A percentile compares a stretch with the other conserved stretches of the same genome.
These are phyloP conservation scores for Progne subis DNA, from an alignment of 2,113 vertebrate genomes.

Conservation along the genomic window DNA sequence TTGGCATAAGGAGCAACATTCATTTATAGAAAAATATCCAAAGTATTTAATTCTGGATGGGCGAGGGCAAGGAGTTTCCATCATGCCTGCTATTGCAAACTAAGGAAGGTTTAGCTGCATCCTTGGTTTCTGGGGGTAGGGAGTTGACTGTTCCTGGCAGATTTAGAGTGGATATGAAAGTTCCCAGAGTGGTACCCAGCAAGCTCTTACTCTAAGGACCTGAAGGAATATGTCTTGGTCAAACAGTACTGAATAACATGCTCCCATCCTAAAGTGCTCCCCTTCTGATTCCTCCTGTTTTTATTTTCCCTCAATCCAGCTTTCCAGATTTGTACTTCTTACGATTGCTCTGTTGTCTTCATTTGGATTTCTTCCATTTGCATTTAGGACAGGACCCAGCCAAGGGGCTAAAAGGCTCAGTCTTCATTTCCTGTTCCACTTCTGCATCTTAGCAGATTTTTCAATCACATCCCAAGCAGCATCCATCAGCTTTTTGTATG, in stretches of 20 bases:
- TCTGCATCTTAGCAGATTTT: constrained; percentile 20
- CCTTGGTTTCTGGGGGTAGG: rapidly evolving
- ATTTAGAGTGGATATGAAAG: neutral
- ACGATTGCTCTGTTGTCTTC: rapidly evolving
- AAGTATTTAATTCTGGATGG: neutral
- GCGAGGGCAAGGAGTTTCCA: neutral
- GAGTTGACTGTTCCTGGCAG: neutral
- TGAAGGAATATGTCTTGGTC: neutral
- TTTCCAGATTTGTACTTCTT: neutral
- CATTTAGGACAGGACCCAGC: neutral
- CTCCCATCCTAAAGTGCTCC: neutral
- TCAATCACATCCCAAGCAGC: neutral
- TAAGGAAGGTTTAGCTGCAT: neutral
- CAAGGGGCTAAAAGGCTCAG: neutral
- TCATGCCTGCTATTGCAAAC: neutral
- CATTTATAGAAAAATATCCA: neutral
- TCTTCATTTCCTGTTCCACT: constrained; percentile 30
- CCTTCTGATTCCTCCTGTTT: neutral
- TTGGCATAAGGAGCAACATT: neutral
- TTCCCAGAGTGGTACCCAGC: neutral
- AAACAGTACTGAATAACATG: neutral
- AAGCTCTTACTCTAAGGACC: neutral
- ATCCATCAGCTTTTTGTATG: neutral
- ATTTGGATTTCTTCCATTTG: neutral
- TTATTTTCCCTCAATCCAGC: neutral